A percentile compares a stretch with the other conserved stretches of the same genome.
These are phyloP conservation scores for Brienomyrus longianalis DNA, from an alignment of 2,113 vertebrate genomes.

Conservation along the genomic window DNA sequence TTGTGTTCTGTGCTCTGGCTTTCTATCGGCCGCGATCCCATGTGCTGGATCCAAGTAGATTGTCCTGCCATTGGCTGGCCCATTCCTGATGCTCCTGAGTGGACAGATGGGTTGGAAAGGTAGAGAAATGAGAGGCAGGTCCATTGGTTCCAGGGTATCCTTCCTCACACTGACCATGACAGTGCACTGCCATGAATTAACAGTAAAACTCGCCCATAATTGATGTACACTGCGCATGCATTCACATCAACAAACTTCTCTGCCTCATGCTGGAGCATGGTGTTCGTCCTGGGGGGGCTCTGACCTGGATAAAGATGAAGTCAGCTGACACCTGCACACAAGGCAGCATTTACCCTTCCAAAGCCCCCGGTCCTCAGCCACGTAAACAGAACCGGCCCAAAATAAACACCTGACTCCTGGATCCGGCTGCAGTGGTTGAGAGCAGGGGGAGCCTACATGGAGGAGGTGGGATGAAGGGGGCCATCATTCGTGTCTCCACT, in stretches of 20 bases:
- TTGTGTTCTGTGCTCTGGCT: background rate
- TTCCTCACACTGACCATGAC: background rate
- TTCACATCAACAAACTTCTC: background rate
- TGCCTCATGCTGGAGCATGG: background rate
- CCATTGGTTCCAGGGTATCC: background rate
- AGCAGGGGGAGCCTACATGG: background rate
- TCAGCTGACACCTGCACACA: background rate
- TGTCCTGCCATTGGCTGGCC: background rate
- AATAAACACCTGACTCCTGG: background rate
- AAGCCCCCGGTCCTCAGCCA: background rate
- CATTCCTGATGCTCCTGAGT: background rate
- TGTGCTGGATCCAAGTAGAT: background rate
- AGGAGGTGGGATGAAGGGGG: background rate
- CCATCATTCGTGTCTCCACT: background rate
- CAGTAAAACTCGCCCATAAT: background rate
- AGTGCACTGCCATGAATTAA: background rate
- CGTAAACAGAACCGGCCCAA: background rate
- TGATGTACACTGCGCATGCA: background rate
- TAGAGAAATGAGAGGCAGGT: background rate
- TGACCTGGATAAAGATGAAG: background rate
- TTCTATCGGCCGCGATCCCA: background rate
- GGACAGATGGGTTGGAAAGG: background rate
- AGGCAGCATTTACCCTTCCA: background rate
- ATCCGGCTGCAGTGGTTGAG: background rate
- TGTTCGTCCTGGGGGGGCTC: background rate